These are phyloP conservation scores for Poecilia latipinna DNA, from an alignment of 2,113 vertebrate species.

Conservation along the genomic window DNA sequence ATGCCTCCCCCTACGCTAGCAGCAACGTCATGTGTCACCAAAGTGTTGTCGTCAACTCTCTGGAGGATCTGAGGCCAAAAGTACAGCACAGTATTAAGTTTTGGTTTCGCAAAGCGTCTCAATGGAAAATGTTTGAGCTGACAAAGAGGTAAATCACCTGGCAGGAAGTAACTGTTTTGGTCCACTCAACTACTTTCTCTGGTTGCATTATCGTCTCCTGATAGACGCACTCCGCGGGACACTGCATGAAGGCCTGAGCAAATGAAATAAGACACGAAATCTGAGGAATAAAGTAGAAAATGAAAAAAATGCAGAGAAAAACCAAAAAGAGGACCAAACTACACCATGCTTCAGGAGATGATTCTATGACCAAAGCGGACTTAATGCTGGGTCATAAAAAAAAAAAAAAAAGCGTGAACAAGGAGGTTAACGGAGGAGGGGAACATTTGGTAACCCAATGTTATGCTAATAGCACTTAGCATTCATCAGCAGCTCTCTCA, in stretches of 20 bases:
- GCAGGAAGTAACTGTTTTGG: conserved; percentile 89
- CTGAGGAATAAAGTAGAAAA: neutral
- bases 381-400: neutral
- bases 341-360: too few species aligned
- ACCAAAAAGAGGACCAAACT: too few species aligned
- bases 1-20: conserved; percentile 92
- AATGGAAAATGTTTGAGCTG: neutral
- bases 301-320: too few species aligned
- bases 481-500: too few species aligned
- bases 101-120: neutral
- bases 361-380: neutral
- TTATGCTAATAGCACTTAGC: too few species aligned
- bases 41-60: conserved; percentile 93
- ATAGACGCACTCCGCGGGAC: conserved; percentile 91
- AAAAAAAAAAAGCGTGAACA: too few species aligned
- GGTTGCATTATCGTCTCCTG: conserved; percentile 97
- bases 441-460: too few species aligned
- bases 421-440: too few species aligned
- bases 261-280: neutral
- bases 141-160: conserved; percentile 79
- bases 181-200: conserved; percentile 96
- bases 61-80: conserved; percentile 86
- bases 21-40: conserved; percentile 92
- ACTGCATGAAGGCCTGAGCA: conserved; percentile 89
- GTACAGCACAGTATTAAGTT: neutral